Base-by-base conservation (phyloP, 2,888 invertebrate genomes). In the Chaetogeoica ovagalla region DNA sequence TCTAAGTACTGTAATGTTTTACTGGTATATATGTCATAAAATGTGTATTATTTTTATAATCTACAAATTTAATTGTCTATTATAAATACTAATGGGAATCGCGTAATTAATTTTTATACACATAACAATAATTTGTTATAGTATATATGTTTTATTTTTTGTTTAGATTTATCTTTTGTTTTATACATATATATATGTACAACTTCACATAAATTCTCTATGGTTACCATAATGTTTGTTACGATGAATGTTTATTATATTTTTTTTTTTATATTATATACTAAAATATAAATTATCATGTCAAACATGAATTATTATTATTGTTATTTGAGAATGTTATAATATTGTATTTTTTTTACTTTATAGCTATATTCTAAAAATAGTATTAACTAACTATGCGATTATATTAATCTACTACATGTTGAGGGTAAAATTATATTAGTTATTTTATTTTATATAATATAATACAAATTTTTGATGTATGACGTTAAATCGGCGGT, bases 121-220 rank as follows among this genome's bases (percentile, higher is more conserved):
- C 65, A 71, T 79, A 79, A 79, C 79, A 79, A 76, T 79, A 79
- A 79, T 63, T 79, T 79, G 79, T 79, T 79, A 79, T 39, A 63
- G 23, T 62, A 11, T 60, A 60, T 48, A 48, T 11, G 13, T 48
- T 13, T 48, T 48, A 48, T 60, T 69, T 43, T 68, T 21, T 69
- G 63, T 70, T 70, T 70, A 60, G 63, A 63, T 71, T 71, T 71
- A 77, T 57, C 63, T 59, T 4, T 75, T 65, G 3, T 52, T 60
- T 19, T 68, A 15, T 75, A n/a, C 62, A n/a, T 74, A 30, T 48
- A 37, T 43, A 69, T 62, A 23, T 71, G 15, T 76, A 9, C 11
- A 65, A 63, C 39, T 71, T 30, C 23, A 71, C 52, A 71, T 62
- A 52, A 70, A 62, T 77, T 69, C 21, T 69, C 69, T 13, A 79